These are phyloP conservation scores for Holothuria glaberrima DNA, from an alignment of 35 echinoderm and acorn worm genomes.

Conservation along the genomic window DNA sequence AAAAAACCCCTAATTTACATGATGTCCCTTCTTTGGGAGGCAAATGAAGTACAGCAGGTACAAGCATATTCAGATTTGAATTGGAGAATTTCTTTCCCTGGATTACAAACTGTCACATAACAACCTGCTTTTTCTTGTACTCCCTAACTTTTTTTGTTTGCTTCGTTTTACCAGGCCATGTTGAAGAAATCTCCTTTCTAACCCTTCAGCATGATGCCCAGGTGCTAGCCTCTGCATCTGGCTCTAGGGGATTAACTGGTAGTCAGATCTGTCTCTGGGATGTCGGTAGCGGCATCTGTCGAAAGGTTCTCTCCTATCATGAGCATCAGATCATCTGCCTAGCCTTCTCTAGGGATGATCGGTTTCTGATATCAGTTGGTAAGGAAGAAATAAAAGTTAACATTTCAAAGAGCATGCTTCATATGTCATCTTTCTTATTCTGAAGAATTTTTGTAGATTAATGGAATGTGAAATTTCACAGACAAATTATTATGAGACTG, in stretches of 20 bases:
- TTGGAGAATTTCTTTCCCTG: no score
- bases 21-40: no score
- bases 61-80: no score
- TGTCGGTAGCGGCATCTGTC: slow-evolving; percentile 75
- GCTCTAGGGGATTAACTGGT: slow-evolving; percentile 75
- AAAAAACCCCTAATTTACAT: no score
- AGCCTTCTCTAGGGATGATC: slow-evolving; percentile 93
- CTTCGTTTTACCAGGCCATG: slow-evolving; percentile 67
- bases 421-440: not conserved
- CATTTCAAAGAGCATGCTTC: not conserved
- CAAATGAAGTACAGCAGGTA: no score
- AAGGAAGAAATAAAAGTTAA: not conserved
- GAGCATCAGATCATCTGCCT: slow-evolving; percentile 91
- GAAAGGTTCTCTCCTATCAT: slow-evolving; percentile 92
- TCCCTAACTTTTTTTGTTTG: no score
- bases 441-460: no score
- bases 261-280: slow-evolving; percentile 99
- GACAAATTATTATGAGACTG: no score
- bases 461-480: no score
- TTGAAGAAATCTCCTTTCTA: slow-evolving; percentile 91
- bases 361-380: slow-evolving; percentile 96
- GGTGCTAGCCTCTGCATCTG: slow-evolving; percentile 92
- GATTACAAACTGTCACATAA: no score
- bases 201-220: slow-evolving; percentile 91
- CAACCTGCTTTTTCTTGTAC: no score